Evolutionary conservation across 2,797 vertebrate species (phyloP).

Genomic region (Argyrosomus regius): DNA sequence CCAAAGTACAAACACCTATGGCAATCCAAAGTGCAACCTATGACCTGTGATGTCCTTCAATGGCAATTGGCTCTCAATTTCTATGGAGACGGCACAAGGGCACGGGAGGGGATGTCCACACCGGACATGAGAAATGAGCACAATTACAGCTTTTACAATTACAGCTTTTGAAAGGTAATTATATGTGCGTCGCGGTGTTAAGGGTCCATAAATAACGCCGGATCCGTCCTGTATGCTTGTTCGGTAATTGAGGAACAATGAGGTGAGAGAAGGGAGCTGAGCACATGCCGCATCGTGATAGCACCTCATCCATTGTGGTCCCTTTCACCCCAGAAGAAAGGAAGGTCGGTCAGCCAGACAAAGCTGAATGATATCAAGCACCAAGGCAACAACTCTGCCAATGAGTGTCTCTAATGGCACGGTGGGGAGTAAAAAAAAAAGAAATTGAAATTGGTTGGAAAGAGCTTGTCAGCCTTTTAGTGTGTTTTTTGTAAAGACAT

Average conservation of each 20-base stretch:
- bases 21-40: slow-evolving; percentile 40
- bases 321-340: slow-evolving; percentile 56
- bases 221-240: slow-evolving; percentile 62
- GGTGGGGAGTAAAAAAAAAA: neutral
- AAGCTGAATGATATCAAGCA: slow-evolving; percentile 43
- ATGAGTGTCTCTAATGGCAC: slow-evolving; percentile 20
- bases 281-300: slow-evolving; percentile 24
- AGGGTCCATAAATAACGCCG: slow-evolving; percentile 73
- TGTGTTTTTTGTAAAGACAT: slow-evolving; percentile 34
- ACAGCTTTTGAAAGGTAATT: slow-evolving; percentile 82
- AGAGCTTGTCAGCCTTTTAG: slow-evolving; percentile 25
- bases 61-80: slow-evolving; percentile 60
- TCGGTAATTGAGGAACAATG: slow-evolving; percentile 78
- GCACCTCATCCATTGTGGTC: slow-evolving; percentile 50
- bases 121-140: slow-evolving; percentile 80
- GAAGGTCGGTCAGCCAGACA: slow-evolving; percentile 47
- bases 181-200: slow-evolving; percentile 61
- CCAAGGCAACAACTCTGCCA: slow-evolving; percentile 22
- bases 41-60: slow-evolving; percentile 57
- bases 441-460: neutral
- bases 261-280: slow-evolving; percentile 55
- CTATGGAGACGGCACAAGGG: slow-evolving; percentile 56
- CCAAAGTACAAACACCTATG: slow-evolving; percentile 9
- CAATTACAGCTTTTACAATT: slow-evolving; percentile 84
- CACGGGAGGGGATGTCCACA: slow-evolving; percentile 44